Percentiles rank a stretch among this genome's conserved stretches.
Conservation (phyloP, 2,888 invertebrate species). For the Lissocephala sabroskyi region DNA sequence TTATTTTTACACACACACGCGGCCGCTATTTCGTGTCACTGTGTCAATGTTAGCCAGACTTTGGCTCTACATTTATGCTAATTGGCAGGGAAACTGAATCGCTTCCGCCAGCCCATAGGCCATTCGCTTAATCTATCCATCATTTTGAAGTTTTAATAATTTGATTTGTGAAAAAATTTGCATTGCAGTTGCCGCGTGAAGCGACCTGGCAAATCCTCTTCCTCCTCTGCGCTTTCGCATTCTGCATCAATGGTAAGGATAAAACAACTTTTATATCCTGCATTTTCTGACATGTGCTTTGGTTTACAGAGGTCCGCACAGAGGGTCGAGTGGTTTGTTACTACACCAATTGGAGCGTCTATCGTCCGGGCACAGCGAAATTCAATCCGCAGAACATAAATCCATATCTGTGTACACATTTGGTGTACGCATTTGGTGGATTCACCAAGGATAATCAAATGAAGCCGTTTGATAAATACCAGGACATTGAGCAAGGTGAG, state of each 20-base stretch:
- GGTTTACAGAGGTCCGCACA: slow-evolving; percentile 60
- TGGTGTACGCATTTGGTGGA: slow-evolving; percentile 93
- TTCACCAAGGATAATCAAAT: slow-evolving; percentile 92
- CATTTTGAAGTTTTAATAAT: no score
- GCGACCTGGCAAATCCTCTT: slow-evolving; percentile 70
- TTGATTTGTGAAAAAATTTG: no score
- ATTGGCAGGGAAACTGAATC: slow-evolving; percentile 5
- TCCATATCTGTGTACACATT: slow-evolving; percentile 94
- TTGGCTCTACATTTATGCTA: slow-evolving; percentile 8
- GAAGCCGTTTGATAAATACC: slow-evolving; percentile 95
- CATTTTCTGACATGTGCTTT: no score
- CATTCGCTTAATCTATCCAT: no score
- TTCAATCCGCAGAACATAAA: slow-evolving; percentile 95
- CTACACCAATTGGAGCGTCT: slow-evolving; percentile 95
- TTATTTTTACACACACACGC: no score
- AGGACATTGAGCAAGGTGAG: slow-evolving; percentile 94
- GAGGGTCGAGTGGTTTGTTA: slow-evolving; percentile 90
- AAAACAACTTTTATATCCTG: not conserved
- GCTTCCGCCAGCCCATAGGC: no score
- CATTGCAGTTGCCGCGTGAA: slow-evolving; percentile 69
- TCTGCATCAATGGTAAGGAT: slow-evolving; percentile 66
- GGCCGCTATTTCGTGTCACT: slow-evolving; percentile 27
- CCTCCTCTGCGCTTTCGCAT: slow-evolving; percentile 59
- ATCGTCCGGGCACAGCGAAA: slow-evolving; percentile 90
- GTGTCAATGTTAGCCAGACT: slow-evolving; percentile 47